Evolutionary conservation across 2,888 invertebrate species (phyloP).

Genomic region (Phortica magna): DNA sequence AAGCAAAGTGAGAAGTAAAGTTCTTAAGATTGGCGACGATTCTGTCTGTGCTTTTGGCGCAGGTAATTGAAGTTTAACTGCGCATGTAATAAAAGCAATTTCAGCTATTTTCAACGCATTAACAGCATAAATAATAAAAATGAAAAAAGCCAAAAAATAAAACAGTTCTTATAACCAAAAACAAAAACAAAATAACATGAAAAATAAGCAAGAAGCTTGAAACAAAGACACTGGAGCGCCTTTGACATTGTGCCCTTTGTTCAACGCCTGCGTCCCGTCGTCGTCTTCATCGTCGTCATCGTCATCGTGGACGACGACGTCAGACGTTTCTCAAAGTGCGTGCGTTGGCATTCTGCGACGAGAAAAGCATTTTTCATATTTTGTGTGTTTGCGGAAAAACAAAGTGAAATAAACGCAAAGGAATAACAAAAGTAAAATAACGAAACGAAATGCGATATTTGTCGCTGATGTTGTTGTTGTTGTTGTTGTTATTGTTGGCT

Average conservation of each 20-base stretch:
- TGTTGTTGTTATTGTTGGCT: neutral
- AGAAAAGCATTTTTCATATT: slow-evolving; percentile 41
- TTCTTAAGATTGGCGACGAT: no score
- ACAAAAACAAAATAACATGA: slow-evolving; percentile 1
- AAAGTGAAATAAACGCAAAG: slow-evolving; percentile 45
- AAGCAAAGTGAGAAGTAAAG: no score
- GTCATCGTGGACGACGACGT: neutral
- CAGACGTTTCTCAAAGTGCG: slow-evolving; percentile 55
- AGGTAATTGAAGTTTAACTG: slow-evolving; percentile 72
- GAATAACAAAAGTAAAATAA: slow-evolving; percentile 45
- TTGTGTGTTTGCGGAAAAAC: slow-evolving; percentile 15
- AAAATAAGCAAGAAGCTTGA: slow-evolving; percentile 46
- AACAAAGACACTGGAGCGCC: slow-evolving; percentile 50
- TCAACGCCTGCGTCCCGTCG: neutral
- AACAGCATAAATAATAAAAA: slow-evolving; percentile 67
- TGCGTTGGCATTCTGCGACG: slow-evolving; percentile 27
- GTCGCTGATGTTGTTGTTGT: neutral
- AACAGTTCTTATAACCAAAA: neutral
- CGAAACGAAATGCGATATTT: slow-evolving; percentile 5
- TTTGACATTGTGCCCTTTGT: neutral
- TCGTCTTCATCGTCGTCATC: neutral
- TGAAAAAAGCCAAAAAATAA: neutral
- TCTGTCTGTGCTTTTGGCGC: slow-evolving; percentile 54
- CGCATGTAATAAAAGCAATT: slow-evolving; percentile 74
- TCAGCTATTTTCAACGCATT: slow-evolving; percentile 70